A percentile compares a stretch with the other conserved stretches of the same genome.
Conservation (phyloP, 2,113 vertebrate genomes). For the Bubalus kerabau region DNA sequence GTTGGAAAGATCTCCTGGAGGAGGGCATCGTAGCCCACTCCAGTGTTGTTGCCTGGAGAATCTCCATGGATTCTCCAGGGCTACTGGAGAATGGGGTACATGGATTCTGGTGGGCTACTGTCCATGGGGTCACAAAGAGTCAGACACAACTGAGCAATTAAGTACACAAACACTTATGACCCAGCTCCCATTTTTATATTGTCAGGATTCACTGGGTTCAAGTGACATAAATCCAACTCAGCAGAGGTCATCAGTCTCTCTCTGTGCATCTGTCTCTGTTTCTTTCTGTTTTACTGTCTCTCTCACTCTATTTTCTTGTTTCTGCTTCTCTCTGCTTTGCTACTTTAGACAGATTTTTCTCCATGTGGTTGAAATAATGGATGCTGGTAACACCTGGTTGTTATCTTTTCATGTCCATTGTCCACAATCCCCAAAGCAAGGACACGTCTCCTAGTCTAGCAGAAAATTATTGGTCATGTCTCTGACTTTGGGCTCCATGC, state of each 20-base stretch:
- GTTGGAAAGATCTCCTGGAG: background rate
- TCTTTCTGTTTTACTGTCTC: background rate
- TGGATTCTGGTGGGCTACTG: background rate
- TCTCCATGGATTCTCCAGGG: background rate
- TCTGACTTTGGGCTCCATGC: background rate
- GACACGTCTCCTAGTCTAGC: background rate
- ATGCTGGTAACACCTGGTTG: background rate
- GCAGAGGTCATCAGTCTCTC: background rate
- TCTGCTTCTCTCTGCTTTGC: background rate
- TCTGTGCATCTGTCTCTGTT: background rate
- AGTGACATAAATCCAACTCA: background rate
- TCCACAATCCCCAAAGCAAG: background rate
- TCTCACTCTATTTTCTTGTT: background rate
- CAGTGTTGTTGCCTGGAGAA: background rate
- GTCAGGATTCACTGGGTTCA: background rate
- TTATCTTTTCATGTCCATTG: background rate
- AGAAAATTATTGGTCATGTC: background rate
- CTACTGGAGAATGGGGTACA: no score
- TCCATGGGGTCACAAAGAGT: background rate
- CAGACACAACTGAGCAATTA: background rate
- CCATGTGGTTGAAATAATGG: background rate
- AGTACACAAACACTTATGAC: background rate
- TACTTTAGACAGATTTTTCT: background rate
- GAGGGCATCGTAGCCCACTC: background rate
- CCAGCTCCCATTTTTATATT: background rate